Conservation (phyloP, 2,797 vertebrate genomes). For the Gobio occitaniae region DNA sequence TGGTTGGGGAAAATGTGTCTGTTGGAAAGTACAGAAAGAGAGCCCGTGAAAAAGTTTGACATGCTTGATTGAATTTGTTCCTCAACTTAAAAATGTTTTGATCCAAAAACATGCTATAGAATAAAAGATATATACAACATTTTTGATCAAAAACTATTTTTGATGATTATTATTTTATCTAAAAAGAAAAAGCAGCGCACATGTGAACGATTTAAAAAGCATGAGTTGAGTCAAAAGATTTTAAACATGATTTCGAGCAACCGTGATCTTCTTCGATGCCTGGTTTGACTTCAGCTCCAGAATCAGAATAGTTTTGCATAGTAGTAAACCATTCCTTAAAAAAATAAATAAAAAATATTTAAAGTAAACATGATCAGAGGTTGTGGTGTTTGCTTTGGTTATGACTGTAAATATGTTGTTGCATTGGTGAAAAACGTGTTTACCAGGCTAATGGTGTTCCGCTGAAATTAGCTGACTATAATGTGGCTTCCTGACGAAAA, state of each 20-base stretch:
- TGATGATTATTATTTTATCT: not conserved
- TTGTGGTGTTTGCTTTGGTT: conserved; percentile 9
- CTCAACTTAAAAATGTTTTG: not conserved
- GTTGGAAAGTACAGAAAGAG: conserved; percentile 72
- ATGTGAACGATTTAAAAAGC: not conserved
- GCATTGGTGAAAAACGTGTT: conserved; percentile 3
- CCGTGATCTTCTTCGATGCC: not conserved
- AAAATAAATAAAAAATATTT: not conserved
- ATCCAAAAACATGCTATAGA: not conserved
- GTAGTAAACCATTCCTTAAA: not conserved
- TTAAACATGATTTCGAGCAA: not conserved
- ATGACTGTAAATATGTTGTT: conserved; percentile 9
- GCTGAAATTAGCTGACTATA: not conserved
- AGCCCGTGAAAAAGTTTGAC: not conserved
- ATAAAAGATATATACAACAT: not conserved
- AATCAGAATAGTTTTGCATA: not conserved
- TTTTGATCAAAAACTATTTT: not conserved
- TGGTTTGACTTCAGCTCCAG: not conserved
- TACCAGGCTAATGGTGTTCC: not conserved
- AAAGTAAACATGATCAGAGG: not conserved
- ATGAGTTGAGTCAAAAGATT: not conserved
- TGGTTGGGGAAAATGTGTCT: conserved; percentile 51
- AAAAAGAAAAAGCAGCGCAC: not conserved
- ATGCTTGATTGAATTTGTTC: not conserved
- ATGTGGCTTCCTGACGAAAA: conserved; percentile 32